Percentiles rank a stretch among this genome's conserved stretches.
These are phyloP conservation scores for Machaerirhynchus nigripectus DNA, from an alignment of 2,113 vertebrate genomes.

Conservation along the genomic window DNA sequence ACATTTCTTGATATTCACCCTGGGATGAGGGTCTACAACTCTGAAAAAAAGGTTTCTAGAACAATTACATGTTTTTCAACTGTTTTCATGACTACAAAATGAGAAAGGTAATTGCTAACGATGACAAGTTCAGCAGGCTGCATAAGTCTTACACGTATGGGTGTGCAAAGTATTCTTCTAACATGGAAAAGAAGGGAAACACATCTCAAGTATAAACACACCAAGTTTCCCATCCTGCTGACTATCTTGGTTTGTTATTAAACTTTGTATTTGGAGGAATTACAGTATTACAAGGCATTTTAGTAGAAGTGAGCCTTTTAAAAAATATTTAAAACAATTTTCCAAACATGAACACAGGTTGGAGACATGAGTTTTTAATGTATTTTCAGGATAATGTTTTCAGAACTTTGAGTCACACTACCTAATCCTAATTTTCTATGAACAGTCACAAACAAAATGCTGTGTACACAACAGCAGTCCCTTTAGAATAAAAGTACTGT, in stretches of 20 bases:
- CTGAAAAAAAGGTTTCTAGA: background rate
- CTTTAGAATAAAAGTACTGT: background rate
- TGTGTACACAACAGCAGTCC: background rate
- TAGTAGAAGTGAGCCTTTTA: background rate
- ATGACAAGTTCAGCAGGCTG: background rate
- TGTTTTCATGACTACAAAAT: background rate
- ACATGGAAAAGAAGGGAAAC: background rate
- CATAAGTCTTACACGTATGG: background rate
- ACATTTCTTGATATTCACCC: background rate
- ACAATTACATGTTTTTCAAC: background rate
- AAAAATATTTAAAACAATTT: background rate
- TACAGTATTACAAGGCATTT: background rate
- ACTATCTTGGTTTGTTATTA: background rate
- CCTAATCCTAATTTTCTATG: background rate
- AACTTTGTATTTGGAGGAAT: background rate
- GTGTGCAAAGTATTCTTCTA: background rate
- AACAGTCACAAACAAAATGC: background rate
- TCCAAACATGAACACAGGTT: background rate
- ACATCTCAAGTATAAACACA: background rate
- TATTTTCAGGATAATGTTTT: background rate
- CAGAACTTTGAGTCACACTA: background rate
- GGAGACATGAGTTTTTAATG: background rate
- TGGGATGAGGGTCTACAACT: background rate
- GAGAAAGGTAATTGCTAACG: background rate
- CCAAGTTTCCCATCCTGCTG: background rate